Evolutionary conservation across 2,113 vertebrate species (phyloP).

Genomic region (Entosphenus tridentatus): DNA sequence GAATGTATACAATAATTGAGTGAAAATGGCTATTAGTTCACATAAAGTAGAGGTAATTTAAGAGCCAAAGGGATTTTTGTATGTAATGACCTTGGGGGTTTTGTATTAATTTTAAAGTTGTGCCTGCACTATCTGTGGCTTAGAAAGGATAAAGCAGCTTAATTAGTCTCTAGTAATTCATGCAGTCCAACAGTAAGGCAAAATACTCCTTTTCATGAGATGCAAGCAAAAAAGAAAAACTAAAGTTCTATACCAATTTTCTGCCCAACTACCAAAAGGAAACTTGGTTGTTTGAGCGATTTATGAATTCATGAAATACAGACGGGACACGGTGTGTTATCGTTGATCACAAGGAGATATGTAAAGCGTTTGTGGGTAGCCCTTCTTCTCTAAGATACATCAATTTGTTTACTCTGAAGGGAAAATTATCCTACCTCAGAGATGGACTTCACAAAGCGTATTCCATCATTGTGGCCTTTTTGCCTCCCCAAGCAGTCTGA

Average conservation of each 20-base stretch:
- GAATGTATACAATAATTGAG: too few species aligned
- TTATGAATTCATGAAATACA: neutral
- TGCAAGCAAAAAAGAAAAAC: too few species aligned
- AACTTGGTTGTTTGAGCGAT: neutral
- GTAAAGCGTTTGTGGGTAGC: slow-evolving; percentile 12
- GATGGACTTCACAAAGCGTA: slow-evolving; percentile 83
- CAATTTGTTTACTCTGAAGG: neutral
- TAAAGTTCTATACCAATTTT: neutral
- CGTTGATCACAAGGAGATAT: slow-evolving; percentile 14
- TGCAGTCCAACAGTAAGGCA: too few species aligned
- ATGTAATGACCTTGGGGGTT: too few species aligned
- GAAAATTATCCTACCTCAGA: slow-evolving; percentile 35
- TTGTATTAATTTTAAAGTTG: too few species aligned
- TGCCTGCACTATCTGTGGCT: too few species aligned
- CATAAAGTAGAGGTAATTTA: too few species aligned
- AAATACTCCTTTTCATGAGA: too few species aligned
- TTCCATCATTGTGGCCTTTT: slow-evolving; percentile 79
- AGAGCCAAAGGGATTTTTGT: too few species aligned
- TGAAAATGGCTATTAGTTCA: too few species aligned
- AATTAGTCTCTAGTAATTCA: too few species aligned
- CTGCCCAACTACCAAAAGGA: neutral
- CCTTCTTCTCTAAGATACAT: slow-evolving; percentile 10
- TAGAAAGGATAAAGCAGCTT: too few species aligned
- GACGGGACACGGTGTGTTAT: slow-evolving; percentile 19
- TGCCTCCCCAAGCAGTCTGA: slow-evolving; percentile 68